Conservation (phyloP, 2,797 vertebrate genomes). For the Smutsia gigantea region DNA sequence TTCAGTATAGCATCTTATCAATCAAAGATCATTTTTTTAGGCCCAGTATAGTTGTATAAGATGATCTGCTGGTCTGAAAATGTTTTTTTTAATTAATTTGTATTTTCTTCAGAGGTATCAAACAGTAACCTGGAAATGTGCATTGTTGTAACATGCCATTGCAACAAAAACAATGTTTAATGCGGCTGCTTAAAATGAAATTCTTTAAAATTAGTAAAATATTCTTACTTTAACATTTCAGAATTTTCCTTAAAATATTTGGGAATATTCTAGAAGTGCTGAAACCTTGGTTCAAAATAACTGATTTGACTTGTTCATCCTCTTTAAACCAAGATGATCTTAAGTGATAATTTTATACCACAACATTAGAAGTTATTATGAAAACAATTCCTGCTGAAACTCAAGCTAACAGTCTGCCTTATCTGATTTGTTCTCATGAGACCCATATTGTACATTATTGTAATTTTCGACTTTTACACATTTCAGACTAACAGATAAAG, state of each 20-base stretch:
- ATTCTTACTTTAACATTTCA: conserved; percentile 47
- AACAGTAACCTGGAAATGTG: conserved; percentile 50
- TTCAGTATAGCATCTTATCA: conserved; percentile 55
- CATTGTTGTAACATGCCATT: conserved; percentile 31
- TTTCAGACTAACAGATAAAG: conserved; percentile 72
- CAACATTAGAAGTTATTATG: conserved; percentile 57
- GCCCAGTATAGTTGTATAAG: conserved; percentile 21
- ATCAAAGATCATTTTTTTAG: conserved; percentile 54
- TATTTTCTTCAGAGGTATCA: conserved; percentile 48
- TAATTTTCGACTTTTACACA: conserved; percentile 72
- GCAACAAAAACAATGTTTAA: conserved; percentile 31
- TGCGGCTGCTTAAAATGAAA: conserved; percentile 37
- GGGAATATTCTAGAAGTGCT: conserved; percentile 9
- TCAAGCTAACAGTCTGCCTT: conserved; percentile 59
- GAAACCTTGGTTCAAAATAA: conserved; percentile 52
- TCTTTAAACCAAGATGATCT: conserved; percentile 55
- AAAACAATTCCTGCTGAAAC: conserved; percentile 62
- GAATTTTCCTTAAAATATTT: conserved; percentile 60
- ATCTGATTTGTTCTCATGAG: conserved; percentile 70
- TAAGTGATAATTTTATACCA: conserved; percentile 57
- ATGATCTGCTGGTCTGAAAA: conserved; percentile 53
- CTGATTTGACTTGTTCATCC: conserved; percentile 33
- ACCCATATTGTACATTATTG: conserved; percentile 62
- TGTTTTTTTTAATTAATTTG: conserved; percentile 19
- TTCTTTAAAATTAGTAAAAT: conserved; percentile 44